Conservation (phyloP, 2,797 vertebrate genomes). For the Huso huso region DNA sequence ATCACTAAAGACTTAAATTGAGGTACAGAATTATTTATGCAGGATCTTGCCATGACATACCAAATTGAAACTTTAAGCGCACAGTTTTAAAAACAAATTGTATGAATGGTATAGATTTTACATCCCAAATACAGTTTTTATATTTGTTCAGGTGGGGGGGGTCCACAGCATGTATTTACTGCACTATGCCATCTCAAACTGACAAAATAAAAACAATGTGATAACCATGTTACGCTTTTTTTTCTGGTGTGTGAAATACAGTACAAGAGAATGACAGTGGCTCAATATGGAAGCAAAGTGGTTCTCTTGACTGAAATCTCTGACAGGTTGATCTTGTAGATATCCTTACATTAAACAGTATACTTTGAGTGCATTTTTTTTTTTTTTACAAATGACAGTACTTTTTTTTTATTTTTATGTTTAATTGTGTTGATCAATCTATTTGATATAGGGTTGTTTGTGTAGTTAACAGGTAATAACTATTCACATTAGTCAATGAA, state of each 20-base stretch:
- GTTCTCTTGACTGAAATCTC: constrained; percentile 2
- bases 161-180: constrained; percentile 34
- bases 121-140: constrained; percentile 23
- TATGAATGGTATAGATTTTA: constrained; percentile 43
- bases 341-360: background rate
- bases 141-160: constrained; percentile 21
- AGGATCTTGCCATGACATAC: constrained; percentile 46
- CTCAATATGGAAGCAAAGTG: no score
- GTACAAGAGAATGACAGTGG: constrained; percentile 6
- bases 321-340: background rate
- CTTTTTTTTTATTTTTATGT: background rate
- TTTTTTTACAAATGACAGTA: background rate
- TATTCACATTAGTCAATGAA: background rate
- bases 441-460: background rate
- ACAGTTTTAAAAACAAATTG: constrained; percentile 56
- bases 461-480: constrained; percentile 1
- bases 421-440: background rate
- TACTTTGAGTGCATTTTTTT: constrained; percentile 14
- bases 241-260: constrained; percentile 5
- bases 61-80: constrained; percentile 49
- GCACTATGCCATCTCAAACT: constrained; percentile 68
- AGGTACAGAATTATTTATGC: constrained; percentile 57
- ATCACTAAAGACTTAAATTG: constrained; percentile 33
- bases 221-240: background rate
- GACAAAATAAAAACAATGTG: constrained; percentile 41